Conservation (phyloP, 2,888 invertebrate species). For the Protonemura montana region DNA sequence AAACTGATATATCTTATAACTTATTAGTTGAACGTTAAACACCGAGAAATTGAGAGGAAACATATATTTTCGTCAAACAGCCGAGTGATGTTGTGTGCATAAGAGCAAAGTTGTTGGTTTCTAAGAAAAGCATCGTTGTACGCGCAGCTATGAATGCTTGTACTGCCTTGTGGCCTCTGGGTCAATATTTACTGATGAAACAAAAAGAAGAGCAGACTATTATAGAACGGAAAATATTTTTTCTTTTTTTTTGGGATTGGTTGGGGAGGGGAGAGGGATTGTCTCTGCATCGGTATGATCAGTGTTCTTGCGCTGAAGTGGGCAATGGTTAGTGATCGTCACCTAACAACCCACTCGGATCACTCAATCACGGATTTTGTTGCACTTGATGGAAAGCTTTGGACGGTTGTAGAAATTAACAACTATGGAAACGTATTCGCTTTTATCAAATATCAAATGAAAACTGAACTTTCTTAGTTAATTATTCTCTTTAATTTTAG, state of each 20-base stretch:
- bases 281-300: not conserved
- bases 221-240: not conserved
- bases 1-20: slow-evolving; percentile 12
- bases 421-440: not conserved
- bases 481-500: too few relatives aligned
- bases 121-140: slow-evolving; percentile 2
- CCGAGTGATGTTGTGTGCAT: not conserved
- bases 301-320: not conserved
- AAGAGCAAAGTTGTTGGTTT: not conserved
- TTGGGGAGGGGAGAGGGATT: not conserved
- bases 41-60: slow-evolving; percentile 28
- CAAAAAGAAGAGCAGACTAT: slow-evolving; percentile 19
- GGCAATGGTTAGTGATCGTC: not conserved
- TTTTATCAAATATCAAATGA: not conserved
- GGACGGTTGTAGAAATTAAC: not conserved
- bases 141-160: not conserved
- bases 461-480: too few relatives aligned
- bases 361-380: not conserved
- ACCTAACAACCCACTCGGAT: not conserved
- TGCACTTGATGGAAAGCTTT: not conserved
- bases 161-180: not conserved
- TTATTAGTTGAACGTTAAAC: slow-evolving; percentile 22
- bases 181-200: slow-evolving; percentile 27
- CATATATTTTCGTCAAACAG: slow-evolving; percentile 19
- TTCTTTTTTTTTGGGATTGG: too few relatives aligned